Base-by-base conservation (phyloP, 1,140 invertebrate species). In the Colletes latitarsis region DNA sequence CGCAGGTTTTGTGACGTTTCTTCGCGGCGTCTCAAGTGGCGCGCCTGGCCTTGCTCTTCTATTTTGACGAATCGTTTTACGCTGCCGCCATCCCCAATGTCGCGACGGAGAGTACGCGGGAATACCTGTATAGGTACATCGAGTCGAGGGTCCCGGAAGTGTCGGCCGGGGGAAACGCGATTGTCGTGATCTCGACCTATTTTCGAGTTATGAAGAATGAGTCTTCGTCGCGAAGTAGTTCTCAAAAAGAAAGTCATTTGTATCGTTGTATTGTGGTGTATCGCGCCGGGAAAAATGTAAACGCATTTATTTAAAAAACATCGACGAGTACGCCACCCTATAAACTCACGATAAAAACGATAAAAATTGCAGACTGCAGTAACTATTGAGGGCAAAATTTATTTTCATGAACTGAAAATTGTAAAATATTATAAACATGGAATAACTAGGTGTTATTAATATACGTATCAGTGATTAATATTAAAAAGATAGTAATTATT, bases 21-120 rank as follows among this genome's bases (percentile, higher is more conserved):
- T 69, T 68, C 49, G 62, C 39, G 63, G 53, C 69, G 81, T 70
- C 77, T 85, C 80, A 30, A 85, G 67, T 78, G 63, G 41, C 21
- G n/a, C 19, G 14, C 12, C 17, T 60, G n/a, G 15, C 19, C 17
- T 21, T 17, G 17, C 49, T 46, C 62, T 64, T 83, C 60, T 60
- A 73, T 83, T 69, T 81, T 71, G 15, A 63, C 19, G 43, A 12
- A 82, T 69, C 75, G 74, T 49, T 77, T 77, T 77, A 67, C 15
- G 30, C 55, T 3, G 17, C 15, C 19, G 49, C 9, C 58, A 58
- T 63, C 70, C 60, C 14, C 70, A 30, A 60, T 67, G 69, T 58
- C 49, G 39, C 30, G 53, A 9, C 14, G 10, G 4, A 39, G 15
- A 63, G 21, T 30, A n/a, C n/a, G n/a, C 21, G 10, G 10, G 21